Evolutionary conservation across 2,888 invertebrate genomes (phyloP).

Genomic region (Coremacera marginata): DNA sequence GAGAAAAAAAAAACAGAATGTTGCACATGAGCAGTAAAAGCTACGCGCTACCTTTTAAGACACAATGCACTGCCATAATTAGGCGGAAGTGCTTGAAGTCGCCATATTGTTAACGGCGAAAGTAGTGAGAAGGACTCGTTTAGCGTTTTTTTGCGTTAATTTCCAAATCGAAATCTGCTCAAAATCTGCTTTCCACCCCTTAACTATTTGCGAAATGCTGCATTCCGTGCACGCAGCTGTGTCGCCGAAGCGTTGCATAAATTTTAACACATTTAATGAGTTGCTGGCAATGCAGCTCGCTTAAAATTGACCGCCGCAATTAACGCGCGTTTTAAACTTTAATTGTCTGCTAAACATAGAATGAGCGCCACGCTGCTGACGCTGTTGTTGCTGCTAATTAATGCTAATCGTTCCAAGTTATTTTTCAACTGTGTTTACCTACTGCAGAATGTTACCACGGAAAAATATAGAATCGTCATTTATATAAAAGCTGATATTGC

Average conservation of each 20-base stretch:
- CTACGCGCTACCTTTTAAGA: neutral
- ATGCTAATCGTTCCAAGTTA: conserved; percentile 24
- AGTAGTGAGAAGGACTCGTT: neutral
- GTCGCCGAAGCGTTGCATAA: neutral
- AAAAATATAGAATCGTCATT: too few relatives aligned
- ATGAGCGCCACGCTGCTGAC: neutral
- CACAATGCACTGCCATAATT: neutral
- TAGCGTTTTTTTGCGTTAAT: neutral
- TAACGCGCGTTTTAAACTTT: conserved; percentile 28
- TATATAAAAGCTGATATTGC: too few relatives aligned
- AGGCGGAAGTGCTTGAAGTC: neutral
- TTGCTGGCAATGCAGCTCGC: neutral
- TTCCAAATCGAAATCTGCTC: neutral
- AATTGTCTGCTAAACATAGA: conserved; percentile 16
- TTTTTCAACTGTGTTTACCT: too few relatives aligned
- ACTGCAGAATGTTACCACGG: too few relatives aligned
- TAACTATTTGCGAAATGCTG: neutral
- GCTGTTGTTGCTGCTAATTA: conserved; percentile 16
- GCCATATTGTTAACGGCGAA: neutral
- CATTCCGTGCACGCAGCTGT: neutral
- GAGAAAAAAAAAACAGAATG: neutral
- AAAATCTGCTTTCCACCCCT: neutral
- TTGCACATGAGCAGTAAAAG: conserved; percentile 11
- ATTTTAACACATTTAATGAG: conserved; percentile 21
- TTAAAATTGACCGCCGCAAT: conserved; percentile 21